Base-by-base conservation (phyloP, 2,113 vertebrate genomes). In the Rattus rattus region DNA sequence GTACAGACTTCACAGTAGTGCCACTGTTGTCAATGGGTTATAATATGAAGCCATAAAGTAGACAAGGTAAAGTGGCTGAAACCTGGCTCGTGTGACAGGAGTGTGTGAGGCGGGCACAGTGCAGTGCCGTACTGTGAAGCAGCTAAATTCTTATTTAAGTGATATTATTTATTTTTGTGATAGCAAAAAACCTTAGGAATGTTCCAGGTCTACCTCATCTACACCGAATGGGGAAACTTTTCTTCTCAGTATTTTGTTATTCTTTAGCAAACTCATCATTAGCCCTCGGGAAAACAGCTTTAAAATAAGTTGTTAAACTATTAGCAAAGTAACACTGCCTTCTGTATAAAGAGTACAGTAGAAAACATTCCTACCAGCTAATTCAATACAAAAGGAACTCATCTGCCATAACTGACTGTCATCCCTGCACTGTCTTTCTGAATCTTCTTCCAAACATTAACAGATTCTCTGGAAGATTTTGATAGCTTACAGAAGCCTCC, bases 251-350 rank as follows among this genome's bases (percentile, higher is more conserved):
- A 85, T 76, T 95, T 92, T 76, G 63, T 89, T 86, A 61, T 33
- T 88, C 91, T 90, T 63, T 83, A 85, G 69, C 36, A 88, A 95
- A 96, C 73, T n/a, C 77, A 76, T 92, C 26, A 91, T 49, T 86
- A 87, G 61, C 8, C 19, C 56, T 70, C 16, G 90, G 11, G 5
- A 54, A 47, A 67, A 91, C 47, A 87, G 56, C 11, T 65, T 92
- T 59, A 80, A 95, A 88, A 70, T 36, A 20, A 88, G 75, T 52
- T 54, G 52, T 83, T 85, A 95, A 93, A 83, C 6, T 20, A 6
- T 89, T 61, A 47, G 7, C 19, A 87, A 95, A 89, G 54, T 24
- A 93, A 61, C 14, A 90, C 16, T 19, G 70, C 14, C 65, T 79
- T 80, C 63, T 24, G 67, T 73, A 86, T 59, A 81, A 79, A 90